Conservation (phyloP, 2,888 invertebrate species). For the Thumatha senex region DNA sequence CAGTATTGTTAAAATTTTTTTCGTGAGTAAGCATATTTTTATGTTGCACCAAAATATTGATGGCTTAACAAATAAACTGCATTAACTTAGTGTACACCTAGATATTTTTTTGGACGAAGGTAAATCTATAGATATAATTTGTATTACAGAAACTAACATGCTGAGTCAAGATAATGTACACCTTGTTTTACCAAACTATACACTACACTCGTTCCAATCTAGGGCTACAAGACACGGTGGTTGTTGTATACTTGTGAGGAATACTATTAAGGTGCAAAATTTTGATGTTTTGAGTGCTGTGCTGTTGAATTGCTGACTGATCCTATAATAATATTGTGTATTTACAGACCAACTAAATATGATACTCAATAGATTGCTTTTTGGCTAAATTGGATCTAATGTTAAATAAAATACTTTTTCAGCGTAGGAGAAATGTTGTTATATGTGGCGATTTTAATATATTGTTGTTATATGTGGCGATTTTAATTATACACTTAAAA, state of each 20-base stretch:
- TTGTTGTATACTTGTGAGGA: not conserved
- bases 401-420: not conserved
- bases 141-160: not conserved
- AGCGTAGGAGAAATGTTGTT: not conserved
- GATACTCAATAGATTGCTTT: not conserved
- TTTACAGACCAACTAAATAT: too few species aligned
- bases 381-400: not conserved
- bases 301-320: not conserved
- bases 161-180: not conserved
- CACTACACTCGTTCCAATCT: not conserved
- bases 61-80: not conserved
- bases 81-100: not conserved
- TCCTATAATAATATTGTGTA: not conserved
- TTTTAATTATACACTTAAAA: not conserved
- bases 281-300: not conserved
- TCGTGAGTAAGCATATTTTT: too few species aligned
- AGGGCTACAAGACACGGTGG: not conserved
- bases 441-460: not conserved
- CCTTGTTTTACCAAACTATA: not conserved
- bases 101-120: not conserved
- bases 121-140: not conserved
- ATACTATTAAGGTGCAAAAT: not conserved
- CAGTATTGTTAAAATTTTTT: too few species aligned
- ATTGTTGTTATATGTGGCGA: too few species aligned
- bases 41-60: not conserved